These are phyloP conservation scores for Agriopis leucophaearia DNA, from an alignment of 2,888 invertebrate species.

Conservation along the genomic window DNA sequence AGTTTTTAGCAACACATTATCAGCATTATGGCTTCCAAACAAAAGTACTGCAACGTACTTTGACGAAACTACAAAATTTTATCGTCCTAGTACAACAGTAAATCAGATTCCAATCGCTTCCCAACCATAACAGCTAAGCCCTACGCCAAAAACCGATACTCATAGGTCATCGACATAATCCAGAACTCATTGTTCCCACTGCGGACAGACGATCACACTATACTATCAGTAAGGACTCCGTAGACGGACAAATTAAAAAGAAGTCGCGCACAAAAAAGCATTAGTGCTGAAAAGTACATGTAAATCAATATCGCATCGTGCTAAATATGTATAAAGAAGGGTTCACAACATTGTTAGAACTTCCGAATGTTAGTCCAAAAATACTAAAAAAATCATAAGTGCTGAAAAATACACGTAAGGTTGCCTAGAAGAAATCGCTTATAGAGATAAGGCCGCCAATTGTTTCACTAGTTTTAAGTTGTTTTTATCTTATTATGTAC, in stretches of 20 bases:
- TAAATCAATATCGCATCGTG: not conserved
- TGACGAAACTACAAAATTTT: constrained; percentile 22
- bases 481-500: too few species aligned
- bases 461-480: too few species aligned
- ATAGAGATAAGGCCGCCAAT: too few species aligned
- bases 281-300: not conserved
- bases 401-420: too few species aligned
- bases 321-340: too few species aligned
- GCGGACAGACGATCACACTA: constrained; percentile 39
- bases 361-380: too few species aligned
- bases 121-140: constrained; percentile 30
- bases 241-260: not conserved
- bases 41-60: constrained; percentile 1
- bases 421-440: too few species aligned
- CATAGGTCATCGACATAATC: constrained; percentile 48
- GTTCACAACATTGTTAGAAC: too few species aligned
- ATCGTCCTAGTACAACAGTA: constrained; percentile 14
- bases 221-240: constrained; percentile 18
- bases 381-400: too few species aligned
- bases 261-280: too few species aligned
- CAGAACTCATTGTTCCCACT: constrained; percentile 48
- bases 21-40: not conserved
- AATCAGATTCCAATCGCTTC: constrained; percentile 35
- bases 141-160: constrained; percentile 39
- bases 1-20: not conserved